Conservation (phyloP, 2,797 vertebrate genomes). For the Crocodylus rhombifer region DNA sequence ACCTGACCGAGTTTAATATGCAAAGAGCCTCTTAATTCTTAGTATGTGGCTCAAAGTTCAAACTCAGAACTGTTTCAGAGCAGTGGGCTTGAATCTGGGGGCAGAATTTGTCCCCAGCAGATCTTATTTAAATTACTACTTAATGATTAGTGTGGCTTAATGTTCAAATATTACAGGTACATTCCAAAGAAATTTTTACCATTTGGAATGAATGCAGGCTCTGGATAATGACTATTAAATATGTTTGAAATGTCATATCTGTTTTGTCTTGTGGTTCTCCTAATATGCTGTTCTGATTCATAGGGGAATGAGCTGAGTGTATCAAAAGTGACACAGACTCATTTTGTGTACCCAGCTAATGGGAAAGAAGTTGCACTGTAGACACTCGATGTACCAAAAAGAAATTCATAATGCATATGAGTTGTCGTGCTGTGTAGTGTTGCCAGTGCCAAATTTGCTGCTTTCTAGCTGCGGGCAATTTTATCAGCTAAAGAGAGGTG, state of each 20-base stretch:
- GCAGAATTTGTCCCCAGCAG: constrained; percentile 55
- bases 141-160: constrained; percentile 74
- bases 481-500: constrained; percentile 20
- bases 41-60: constrained; percentile 49
- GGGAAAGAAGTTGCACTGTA: constrained; percentile 54
- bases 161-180: constrained; percentile 47
- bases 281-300: constrained; percentile 61
- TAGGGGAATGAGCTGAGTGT: constrained; percentile 52
- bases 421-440: constrained; percentile 12
- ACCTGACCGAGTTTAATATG: constrained; percentile 9
- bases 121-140: constrained; percentile 59
- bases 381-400: constrained; percentile 41
- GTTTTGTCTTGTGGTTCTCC: constrained; percentile 54
- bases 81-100: constrained; percentile 48
- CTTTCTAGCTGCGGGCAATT: not conserved
- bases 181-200: constrained; percentile 64
- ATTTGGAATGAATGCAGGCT: constrained; percentile 53
- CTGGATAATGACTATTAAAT: constrained; percentile 69
- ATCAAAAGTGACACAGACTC: constrained; percentile 62
- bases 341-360: constrained; percentile 61
- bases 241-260: constrained; percentile 66
- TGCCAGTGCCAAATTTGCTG: constrained; percentile 23
- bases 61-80: constrained; percentile 69
- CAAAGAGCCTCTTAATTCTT: constrained; percentile 38
- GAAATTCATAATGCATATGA: constrained; percentile 47